Evolutionary conservation across 2,113 vertebrate genomes (phyloP).

Genomic region (Sorex araneus): DNA sequence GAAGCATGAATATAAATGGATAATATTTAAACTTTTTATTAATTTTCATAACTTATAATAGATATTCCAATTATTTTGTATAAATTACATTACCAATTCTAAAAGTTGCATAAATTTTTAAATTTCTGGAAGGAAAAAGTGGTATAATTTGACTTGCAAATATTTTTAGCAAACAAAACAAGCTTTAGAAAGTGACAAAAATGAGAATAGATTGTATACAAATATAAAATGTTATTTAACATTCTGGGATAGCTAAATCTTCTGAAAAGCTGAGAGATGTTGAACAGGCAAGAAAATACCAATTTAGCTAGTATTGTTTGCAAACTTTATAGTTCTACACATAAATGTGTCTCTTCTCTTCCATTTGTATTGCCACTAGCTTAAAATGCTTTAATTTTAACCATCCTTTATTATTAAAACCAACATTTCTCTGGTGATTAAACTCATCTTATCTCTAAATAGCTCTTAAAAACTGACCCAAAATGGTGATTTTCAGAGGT

Average conservation of each 20-base stretch:
- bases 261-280: conserved; percentile 69
- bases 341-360: conserved; percentile 49
- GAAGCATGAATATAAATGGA: conserved; percentile 72
- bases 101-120: conserved; percentile 81
- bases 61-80: conserved; percentile 77
- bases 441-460: conserved; percentile 30
- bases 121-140: conserved; percentile 81
- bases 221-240: conserved; percentile 78
- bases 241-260: conserved; percentile 61
- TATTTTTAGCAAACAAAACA: conserved; percentile 77
- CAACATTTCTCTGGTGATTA: background rate
- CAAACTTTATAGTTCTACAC: conserved; percentile 66
- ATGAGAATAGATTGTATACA: conserved; percentile 70
- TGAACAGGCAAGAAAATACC: conserved; percentile 64
- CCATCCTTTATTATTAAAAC: conserved; percentile 8
- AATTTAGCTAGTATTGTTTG: conserved; percentile 75
- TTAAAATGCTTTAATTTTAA: conserved; percentile 53
- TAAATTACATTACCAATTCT: conserved; percentile 78
- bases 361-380: conserved; percentile 21
- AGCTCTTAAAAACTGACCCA: background rate
- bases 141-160: conserved; percentile 80
- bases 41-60: conserved; percentile 78
- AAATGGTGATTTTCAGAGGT: background rate
- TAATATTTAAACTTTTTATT: conserved; percentile 74
- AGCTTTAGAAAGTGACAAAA: conserved; percentile 75